Evolutionary conservation across 2,888 invertebrate species (phyloP), one percentile per base, ranked within the genome.

Genomic region (Xylocampa areola): DNA sequence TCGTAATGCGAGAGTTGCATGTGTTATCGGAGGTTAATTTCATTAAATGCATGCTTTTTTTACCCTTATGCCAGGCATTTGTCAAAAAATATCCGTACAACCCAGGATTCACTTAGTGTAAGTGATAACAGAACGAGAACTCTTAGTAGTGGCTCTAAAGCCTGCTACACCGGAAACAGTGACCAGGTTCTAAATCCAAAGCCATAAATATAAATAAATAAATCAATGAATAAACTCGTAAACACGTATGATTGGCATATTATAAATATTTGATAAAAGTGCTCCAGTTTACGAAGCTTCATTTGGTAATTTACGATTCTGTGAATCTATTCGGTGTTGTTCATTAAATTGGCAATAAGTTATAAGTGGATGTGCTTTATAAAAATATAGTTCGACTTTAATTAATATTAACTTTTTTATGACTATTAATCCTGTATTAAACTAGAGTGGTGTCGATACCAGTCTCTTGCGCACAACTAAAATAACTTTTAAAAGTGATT

Each of bases 181-280:
- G 73, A 79, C 82, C 63, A 73, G 82, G 81, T 83, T 78, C 73
- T 62, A 74, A 79, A 70, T 73, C 52, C 52, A 47, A 71, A 53
- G 58, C 55, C 72, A 74, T 79, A 67, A 64, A 73, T 66, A 63
- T 41, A 76, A 79, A 79, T 41, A 76, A 79, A 79, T 80, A 82
- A 84, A 84, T 85, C 80, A 82, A 77, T 77, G 73, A 77, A 80
- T 78, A 75, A 79, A 79, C 51, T 80, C 79, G 79, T 85, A 83
- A 83, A 81, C 55, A 72, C 74, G 72, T 77, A 81, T 82, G 80
- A 82, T 81, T 80, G 79, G 74, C 80, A 73, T 79, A 79, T 75
- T 80, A 82, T 80, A 79, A 83, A 81, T 79, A 80, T 80, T 81
- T 80, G 80, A 82, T 76, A 84, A 83, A 83, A 81, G 55, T 77